Conservation (phyloP, 2,113 vertebrate genomes). For the Gambusia holbrooki region DNA sequence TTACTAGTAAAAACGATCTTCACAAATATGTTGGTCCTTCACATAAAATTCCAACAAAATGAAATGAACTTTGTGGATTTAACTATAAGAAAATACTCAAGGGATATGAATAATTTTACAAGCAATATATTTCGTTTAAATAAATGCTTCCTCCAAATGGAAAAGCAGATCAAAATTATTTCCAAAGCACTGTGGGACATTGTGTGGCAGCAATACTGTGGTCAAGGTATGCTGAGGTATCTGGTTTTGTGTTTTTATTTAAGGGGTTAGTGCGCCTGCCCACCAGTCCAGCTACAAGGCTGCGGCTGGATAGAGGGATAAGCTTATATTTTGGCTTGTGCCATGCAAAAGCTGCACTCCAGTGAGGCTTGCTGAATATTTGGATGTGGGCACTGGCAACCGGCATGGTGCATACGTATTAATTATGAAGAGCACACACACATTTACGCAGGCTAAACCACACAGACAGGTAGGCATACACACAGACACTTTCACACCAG, state of each 20-base stretch:
- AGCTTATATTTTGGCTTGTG: slow-evolving; percentile 66
- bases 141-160: slow-evolving; percentile 47
- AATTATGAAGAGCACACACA: slow-evolving; percentile 47
- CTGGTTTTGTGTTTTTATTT: slow-evolving; percentile 51
- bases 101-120: background rate
- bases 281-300: slow-evolving; percentile 43
- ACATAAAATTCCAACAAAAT: background rate
- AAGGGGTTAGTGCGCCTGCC: slow-evolving; percentile 57
- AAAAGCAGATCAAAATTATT: slow-evolving; percentile 8
- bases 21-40: background rate
- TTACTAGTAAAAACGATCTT: background rate
- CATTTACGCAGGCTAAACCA: slow-evolving; percentile 37
- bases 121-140: background rate
- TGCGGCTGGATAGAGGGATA: slow-evolving; percentile 48
- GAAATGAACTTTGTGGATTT: background rate
- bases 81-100: background rate
- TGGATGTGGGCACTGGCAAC: slow-evolving; percentile 60
- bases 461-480: slow-evolving; percentile 42
- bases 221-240: slow-evolving; percentile 60
- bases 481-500: slow-evolving; percentile 29
- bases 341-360: slow-evolving; percentile 15
- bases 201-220: slow-evolving; percentile 39
- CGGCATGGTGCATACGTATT: slow-evolving; percentile 59
- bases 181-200: slow-evolving; percentile 50
- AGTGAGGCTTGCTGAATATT: slow-evolving; percentile 52